These are phyloP conservation scores for Acrobasis repandana DNA, from an alignment of 2,888 invertebrate genomes.

Conservation along the genomic window DNA sequence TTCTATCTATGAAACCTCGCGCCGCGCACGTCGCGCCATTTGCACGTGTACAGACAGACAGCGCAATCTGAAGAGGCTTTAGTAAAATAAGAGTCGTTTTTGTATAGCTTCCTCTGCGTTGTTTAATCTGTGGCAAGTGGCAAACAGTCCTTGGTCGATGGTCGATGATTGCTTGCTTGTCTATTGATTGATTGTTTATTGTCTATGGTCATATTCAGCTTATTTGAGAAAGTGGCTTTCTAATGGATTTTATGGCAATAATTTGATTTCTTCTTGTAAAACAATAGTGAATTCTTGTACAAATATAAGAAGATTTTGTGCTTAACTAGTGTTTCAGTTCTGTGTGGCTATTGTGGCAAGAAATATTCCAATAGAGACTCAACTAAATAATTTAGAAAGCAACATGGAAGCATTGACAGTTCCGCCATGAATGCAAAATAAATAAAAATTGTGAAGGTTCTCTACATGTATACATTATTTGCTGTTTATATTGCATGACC, in stretches of 20 bases:
- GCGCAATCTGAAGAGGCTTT: no score
- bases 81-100: no score
- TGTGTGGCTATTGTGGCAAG: neutral
- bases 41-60: no score
- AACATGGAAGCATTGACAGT: constrained; percentile 84
- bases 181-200: constrained; percentile 14
- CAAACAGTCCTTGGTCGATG: neutral
- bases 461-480: constrained; percentile 41
- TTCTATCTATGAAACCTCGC: no score
- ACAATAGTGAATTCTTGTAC: neutral
- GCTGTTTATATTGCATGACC: constrained; percentile 35
- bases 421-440: constrained; percentile 84
- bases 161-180: neutral
- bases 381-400: constrained; percentile 70
- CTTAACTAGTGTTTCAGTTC: neutral
- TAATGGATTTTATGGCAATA: constrained; percentile 58
- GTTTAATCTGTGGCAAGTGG: neutral
- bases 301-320: neutral
- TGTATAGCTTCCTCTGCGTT: no score
- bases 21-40: no score
- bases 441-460: constrained; percentile 80
- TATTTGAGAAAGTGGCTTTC: constrained; percentile 76
- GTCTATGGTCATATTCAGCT: constrained; percentile 33
- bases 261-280: constrained; percentile 37
- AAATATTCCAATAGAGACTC: constrained; percentile 24